phyloP scores from a whole-genome alignment of 2,113 vertebrate genomes.

The Pipa parva region DNA sequence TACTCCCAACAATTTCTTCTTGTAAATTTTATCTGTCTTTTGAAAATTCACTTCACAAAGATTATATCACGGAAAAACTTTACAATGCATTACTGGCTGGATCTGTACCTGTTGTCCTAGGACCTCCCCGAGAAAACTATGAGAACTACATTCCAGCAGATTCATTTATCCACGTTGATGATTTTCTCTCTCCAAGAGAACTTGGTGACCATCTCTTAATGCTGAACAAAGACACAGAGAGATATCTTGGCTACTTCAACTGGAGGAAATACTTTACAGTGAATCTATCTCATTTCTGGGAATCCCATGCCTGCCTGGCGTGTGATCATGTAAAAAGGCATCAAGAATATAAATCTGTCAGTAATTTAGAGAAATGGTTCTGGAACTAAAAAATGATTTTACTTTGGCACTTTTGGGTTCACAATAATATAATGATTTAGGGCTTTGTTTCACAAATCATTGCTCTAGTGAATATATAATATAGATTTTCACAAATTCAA shows the following conservation, averaged over 20 bases:
- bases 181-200: slow-evolving; percentile 88
- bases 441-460: slow-evolving; percentile 48
- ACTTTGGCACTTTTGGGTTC: slow-evolving; percentile 48
- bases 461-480: slow-evolving; percentile 47
- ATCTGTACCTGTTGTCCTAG: slow-evolving; percentile 87
- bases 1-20: slow-evolving; percentile 87
- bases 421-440: slow-evolving; percentile 47
- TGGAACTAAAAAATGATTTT: slow-evolving; percentile 69
- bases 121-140: slow-evolving; percentile 88
- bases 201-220: slow-evolving; percentile 88
- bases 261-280: slow-evolving; percentile 93
- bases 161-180: slow-evolving; percentile 92
- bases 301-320: slow-evolving; percentile 90
- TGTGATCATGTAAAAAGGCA: slow-evolving; percentile 91
- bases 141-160: slow-evolving; percentile 92
- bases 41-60: slow-evolving; percentile 96
- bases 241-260: slow-evolving; percentile 91
- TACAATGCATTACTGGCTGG: slow-evolving; percentile 90
- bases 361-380: slow-evolving; percentile 95
- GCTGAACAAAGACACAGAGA: slow-evolving; percentile 87
- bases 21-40: slow-evolving; percentile 96
- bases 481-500: slow-evolving; percentile 58
- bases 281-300: slow-evolving; percentile 87
- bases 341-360: slow-evolving; percentile 86
- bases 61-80: slow-evolving; percentile 96